Base-by-base conservation (phyloP, 2,113 vertebrate genomes). In the Myrmecobius fasciatus region DNA sequence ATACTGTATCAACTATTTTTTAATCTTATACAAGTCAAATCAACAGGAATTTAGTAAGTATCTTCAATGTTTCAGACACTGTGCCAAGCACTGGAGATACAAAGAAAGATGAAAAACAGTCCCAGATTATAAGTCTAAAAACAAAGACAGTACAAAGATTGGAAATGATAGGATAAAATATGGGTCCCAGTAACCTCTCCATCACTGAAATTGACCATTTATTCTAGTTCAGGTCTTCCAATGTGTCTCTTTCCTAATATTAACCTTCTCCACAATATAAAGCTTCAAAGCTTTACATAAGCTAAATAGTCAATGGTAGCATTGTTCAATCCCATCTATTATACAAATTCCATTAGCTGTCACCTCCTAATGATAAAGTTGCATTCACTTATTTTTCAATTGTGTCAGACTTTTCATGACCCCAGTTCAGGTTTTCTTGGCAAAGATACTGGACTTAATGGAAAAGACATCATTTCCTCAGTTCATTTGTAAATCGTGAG, bases 221-320 rank as follows among this genome's bases (percentile, higher is more conserved):
- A 8, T 92, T 53, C 52, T 24, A 2, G 31, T 43, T 83, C 67
- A 83, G 67, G 20, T 20, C 67, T 83, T 83, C 20, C 47, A 3
- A 43, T 14, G 20, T 4, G 36, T 24, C 36, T 20, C 43, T 89
- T 36, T 36, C 88, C 48, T 60, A 25, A 83, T 56, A 52, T 25
- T 25, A 28, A 83, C n/a, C 36, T 1, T 51, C 36, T 51, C 67
- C 43, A 8, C 0, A 2, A 47, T 0, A 0, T 67, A 90, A 54
- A 52, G 22, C 89, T 2, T 43, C 67, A 17, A 83, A 83, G 7
- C 60, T 75, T n/a, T 75, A n/a, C 31, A 75, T n/a, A n/a, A 75
- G 31, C 67, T 43, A 83, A 43, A 83, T 83, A 43, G 20, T 83
- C n/a, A 83, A 43, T 83, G 20, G 20, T 43, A 43, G 67, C 67